Evolutionary conservation across 1,140 invertebrate species (phyloP), one percentile per base, ranked within the genome.

Genomic region (Leptinotarsa undecemlineata): DNA sequence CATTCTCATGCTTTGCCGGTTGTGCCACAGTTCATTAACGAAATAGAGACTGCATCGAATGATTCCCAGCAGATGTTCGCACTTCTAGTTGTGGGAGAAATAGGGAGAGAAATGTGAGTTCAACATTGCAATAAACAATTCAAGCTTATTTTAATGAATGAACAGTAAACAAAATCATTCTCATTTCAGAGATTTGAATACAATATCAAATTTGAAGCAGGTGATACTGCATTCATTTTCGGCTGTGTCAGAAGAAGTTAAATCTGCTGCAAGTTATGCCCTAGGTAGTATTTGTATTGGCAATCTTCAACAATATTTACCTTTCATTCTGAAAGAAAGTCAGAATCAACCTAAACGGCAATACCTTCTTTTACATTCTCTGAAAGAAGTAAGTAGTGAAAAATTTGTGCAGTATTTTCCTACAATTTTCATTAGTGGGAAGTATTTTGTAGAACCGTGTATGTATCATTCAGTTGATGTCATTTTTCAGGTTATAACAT

Each of bases 201-300:
- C 89, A 48, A 93, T 95, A 80, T 85, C 87, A 23, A 90, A 92
- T 71, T 80, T 95, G 70, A 92, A 94, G 77, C 89, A 91, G 78
- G 91, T 92, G 8, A 92, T 96, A 64, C 85, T 95, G 66, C 88
- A 89, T 64, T 94, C 93, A 19, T 95, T 96, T 81, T 89, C 90
- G 0, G 91, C 92, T 19, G 89, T 90, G 3, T 95, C 93, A 0
- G 94, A 96, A 85, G 94, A 96, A 85, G 92, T 95, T 0, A 99
- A 99, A 87, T 96, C 96, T 1, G 97, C 97, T 14, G 97, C 98
- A 3, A 98, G 96, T 75, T 98, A 98, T 87, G 96, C 97, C 15
- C 87, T 99, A 26, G 97, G 97, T 48, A 97, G 96, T 72, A 92
- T 99, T 42, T 94, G 95, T 51, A 94, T 98, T 79, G 98, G 98